Conservation (phyloP, 1,140 invertebrate genomes). For the Aphelinus atriplicis region DNA sequence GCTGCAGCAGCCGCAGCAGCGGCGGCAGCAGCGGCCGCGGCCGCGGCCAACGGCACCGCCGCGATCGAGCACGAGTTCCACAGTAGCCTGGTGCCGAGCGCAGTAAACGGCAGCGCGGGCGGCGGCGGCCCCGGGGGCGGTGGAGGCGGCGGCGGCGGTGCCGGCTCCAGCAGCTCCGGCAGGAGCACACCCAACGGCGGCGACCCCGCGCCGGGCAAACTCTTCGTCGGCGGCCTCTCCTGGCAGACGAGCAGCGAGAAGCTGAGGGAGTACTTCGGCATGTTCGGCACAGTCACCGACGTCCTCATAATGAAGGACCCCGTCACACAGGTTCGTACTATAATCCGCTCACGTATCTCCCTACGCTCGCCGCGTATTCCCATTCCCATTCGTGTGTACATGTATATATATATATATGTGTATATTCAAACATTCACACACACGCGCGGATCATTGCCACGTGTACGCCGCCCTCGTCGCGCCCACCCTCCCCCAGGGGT, state of each 20-base stretch:
- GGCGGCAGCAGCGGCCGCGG: slow-evolving; percentile 59
- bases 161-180: slow-evolving; percentile 75
- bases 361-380: too few relatives aligned
- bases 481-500: too few relatives aligned
- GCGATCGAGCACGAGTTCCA: slow-evolving; percentile 72
- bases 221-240: slow-evolving; percentile 89
- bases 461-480: too few relatives aligned
- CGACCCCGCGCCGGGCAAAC: slow-evolving; percentile 86
- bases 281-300: slow-evolving; percentile 91
- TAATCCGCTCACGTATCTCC: too few relatives aligned
- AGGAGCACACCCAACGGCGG: slow-evolving; percentile 75
- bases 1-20: slow-evolving; percentile 60
- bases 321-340: slow-evolving; percentile 82
- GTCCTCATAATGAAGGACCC: slow-evolving; percentile 95
- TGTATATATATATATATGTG: too few relatives aligned
- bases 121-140: slow-evolving; percentile 72
- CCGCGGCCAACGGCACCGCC: slow-evolving; percentile 50
- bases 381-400: too few relatives aligned
- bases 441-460: too few relatives aligned
- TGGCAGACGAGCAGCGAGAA: slow-evolving; percentile 93
- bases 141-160: slow-evolving; percentile 69
- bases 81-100: slow-evolving; percentile 68
- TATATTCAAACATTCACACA: too few relatives aligned
- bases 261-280: slow-evolving; percentile 88
- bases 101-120: slow-evolving; percentile 62